Evolutionary conservation across 1,140 invertebrate species (phyloP).

Genomic region (Diuraphis noxia): DNA sequence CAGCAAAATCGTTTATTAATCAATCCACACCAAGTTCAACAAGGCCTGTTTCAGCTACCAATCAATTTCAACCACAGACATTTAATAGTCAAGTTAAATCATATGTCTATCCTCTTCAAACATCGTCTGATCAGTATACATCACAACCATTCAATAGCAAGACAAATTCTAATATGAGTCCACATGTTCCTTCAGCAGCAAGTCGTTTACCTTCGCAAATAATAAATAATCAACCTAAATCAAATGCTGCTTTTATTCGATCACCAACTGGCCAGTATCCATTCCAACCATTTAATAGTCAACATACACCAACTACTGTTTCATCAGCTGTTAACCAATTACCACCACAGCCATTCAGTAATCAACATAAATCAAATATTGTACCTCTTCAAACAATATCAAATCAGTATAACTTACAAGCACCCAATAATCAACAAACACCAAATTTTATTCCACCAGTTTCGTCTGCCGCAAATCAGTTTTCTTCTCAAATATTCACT

Average conservation of each 20-base stretch:
- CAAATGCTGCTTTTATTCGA: not conserved
- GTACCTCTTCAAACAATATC: not conserved
- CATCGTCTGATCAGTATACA: not conserved
- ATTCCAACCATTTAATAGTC: not conserved
- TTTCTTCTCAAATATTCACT: not conserved
- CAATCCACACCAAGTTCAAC: not conserved
- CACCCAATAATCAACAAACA: not conserved
- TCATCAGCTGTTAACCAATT: not conserved
- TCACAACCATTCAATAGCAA: conserved; percentile 1
- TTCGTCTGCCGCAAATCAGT: not conserved
- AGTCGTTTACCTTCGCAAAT: not conserved
- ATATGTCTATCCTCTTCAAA: not conserved
- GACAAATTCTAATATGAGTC: not conserved
- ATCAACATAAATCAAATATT: conserved; percentile 7
- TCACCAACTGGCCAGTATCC: not conserved
- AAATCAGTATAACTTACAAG: conserved; percentile 6
- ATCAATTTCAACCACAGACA: not conserved
- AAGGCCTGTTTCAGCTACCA: not conserved
- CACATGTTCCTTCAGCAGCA: not conserved
- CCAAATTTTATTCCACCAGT: not conserved
- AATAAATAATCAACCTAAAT: not conserved
- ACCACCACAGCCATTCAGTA: not conserved
- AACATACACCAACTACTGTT: not conserved
- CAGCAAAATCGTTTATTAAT: not conserved
- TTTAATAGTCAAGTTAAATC: conserved; percentile 1